A percentile compares a stretch with the other conserved stretches of the same genome.
These are phyloP conservation scores for Eilema sororculum DNA, from an alignment of 2,888 invertebrate species.

Conservation along the genomic window DNA sequence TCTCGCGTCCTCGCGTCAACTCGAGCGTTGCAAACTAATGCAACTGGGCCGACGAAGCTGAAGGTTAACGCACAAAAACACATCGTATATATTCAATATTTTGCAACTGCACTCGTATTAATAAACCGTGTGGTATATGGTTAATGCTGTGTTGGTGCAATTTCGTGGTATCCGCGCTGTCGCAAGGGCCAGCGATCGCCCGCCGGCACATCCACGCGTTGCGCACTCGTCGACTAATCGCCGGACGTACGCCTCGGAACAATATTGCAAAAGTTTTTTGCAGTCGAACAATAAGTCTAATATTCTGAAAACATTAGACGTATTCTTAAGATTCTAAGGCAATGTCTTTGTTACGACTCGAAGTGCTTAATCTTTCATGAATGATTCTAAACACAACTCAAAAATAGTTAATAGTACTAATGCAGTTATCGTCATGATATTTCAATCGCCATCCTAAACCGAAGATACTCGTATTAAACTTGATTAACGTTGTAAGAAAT, in stretches of 20 bases:
- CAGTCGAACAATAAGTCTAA: conserved; percentile 56
- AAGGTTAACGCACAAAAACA: conserved; percentile 83
- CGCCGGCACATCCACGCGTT: conserved; percentile 79
- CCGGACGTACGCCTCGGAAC: conserved; percentile 82
- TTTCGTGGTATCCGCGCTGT: conserved; percentile 83
- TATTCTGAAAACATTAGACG: conserved; percentile 54
- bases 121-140: conserved; percentile 75
- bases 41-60: conserved; percentile 78
- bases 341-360: too few species aligned
- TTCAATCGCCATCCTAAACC: background rate
- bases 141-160: conserved; percentile 76
- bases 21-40: conserved; percentile 82
- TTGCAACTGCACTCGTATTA: conserved; percentile 84
- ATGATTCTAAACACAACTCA: conserved; percentile 23
- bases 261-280: conserved; percentile 71
- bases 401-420: background rate
- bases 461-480: conserved; percentile 6
- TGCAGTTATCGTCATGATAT: background rate
- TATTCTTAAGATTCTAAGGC: conserved; percentile 32
- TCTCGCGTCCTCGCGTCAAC: conserved; percentile 78
- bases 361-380: background rate
- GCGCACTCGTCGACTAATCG: conserved; percentile 78
- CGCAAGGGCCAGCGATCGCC: conserved; percentile 75
- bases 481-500: conserved; percentile 15
- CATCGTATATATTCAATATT: conserved; percentile 77